phyloP scores from a whole-genome alignment of 2,113 vertebrate genomes.

The Myanophis thanlyinensis region DNA sequence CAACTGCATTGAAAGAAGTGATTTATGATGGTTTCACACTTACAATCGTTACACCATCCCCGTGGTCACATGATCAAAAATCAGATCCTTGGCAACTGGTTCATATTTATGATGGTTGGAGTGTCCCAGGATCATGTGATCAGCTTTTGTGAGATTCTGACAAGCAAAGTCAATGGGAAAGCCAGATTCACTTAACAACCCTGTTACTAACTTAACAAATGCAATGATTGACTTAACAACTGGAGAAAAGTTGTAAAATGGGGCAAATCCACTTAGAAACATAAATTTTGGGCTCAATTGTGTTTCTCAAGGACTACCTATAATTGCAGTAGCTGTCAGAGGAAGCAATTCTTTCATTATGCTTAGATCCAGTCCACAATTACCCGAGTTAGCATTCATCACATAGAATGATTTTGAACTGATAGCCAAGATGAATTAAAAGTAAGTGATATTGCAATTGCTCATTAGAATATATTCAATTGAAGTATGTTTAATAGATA shows the following conservation, averaged over 20 bases:
- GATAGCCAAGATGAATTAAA: neutral
- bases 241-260: neutral
- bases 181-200: neutral
- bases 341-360: neutral
- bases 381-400: neutral
- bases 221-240: neutral
- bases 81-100: neutral
- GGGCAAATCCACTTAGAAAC: neutral
- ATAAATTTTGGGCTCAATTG: neutral
- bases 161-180: neutral
- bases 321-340: neutral
- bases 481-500: neutral
- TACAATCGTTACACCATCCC: neutral
- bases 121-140: neutral
- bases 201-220: neutral
- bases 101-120: neutral
- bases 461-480: neutral
- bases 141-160: neutral
- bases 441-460: neutral
- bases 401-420: neutral
- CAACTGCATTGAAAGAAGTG: neutral
- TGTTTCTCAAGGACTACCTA: neutral
- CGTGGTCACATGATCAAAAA: neutral
- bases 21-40: neutral
- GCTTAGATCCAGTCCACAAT: neutral